Conservation (phyloP, 2,797 vertebrate genomes). For the Bradypodion ventrale region DNA sequence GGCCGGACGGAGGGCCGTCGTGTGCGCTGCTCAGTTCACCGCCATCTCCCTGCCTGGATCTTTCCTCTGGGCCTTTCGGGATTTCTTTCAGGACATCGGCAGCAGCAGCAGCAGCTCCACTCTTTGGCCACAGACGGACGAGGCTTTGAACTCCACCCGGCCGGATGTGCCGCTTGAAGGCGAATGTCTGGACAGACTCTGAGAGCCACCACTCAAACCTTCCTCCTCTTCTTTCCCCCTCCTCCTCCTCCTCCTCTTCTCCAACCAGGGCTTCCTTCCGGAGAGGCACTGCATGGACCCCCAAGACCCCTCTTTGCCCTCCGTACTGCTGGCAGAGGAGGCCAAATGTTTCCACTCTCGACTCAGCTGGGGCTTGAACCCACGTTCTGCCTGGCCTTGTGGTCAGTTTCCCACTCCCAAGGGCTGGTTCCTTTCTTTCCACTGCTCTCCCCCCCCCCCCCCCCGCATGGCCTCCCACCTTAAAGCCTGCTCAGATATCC, state of each 20-base stretch:
- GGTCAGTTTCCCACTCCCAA: no score
- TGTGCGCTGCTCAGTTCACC: neutral
- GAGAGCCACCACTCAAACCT: no score
- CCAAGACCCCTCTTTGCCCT: neutral
- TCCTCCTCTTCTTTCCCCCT: neutral
- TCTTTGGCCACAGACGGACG: neutral
- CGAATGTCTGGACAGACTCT: no score
- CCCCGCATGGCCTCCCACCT: no score
- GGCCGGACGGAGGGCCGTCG: conserved; percentile 14
- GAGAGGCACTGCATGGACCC: no score
- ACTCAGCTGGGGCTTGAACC: neutral
- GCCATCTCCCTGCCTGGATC: conserved; percentile 1
- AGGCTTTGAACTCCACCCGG: neutral
- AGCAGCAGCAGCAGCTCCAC: neutral
- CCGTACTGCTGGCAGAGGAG: neutral
- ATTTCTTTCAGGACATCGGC: conserved; percentile 6
- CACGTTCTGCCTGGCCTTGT: no score
- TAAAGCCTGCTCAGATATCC: no score
- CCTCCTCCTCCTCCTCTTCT: neutral
- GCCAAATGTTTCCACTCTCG: no score
- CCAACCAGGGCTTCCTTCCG: no score
- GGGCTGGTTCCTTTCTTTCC: no score
- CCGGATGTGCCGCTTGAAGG: neutral
- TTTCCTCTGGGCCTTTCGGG: neutral
- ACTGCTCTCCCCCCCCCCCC: no score